phyloP scores from a whole-genome alignment of 2,113 vertebrate genomes.

The Mastomys natalensis region DNA sequence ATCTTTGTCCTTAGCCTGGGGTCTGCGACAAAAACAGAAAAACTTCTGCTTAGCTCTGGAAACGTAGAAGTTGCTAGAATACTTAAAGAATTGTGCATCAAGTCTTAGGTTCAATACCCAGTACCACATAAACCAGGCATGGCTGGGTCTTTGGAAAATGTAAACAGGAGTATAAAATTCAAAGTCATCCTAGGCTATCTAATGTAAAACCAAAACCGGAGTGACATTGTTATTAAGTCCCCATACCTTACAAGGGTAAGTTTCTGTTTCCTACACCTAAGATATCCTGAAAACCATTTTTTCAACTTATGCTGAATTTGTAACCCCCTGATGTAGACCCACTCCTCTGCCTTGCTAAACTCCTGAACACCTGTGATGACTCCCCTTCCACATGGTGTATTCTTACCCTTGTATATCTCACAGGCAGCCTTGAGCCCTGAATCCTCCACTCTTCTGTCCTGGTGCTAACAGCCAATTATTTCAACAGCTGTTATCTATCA shows the following conservation, averaged over 20 bases:
- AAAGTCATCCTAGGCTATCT: background rate
- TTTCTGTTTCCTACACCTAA: background rate
- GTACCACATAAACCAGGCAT: background rate
- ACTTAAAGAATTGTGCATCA: too few species aligned
- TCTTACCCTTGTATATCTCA: background rate
- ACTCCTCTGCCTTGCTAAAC: background rate
- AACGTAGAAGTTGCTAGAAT: background rate
- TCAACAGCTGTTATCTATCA: background rate
- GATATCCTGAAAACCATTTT: background rate
- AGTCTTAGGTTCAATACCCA: background rate
- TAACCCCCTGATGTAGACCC: background rate
- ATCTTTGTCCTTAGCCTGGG: background rate
- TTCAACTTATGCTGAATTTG: background rate
- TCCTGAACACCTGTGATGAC: background rate
- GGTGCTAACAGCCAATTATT: background rate
- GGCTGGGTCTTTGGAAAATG: too few species aligned
- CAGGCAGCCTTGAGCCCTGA: background rate
- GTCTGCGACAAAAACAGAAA: background rate
- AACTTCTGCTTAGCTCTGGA: background rate
- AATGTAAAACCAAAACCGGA: background rate
- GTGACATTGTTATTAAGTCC: background rate
- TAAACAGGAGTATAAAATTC: background rate
- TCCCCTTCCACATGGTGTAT: background rate
- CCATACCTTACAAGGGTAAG: background rate
- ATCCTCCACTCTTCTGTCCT: background rate